These are phyloP conservation scores for Tragulus kanchil DNA, from an alignment of 2,113 vertebrate genomes.

Conservation along the genomic window DNA sequence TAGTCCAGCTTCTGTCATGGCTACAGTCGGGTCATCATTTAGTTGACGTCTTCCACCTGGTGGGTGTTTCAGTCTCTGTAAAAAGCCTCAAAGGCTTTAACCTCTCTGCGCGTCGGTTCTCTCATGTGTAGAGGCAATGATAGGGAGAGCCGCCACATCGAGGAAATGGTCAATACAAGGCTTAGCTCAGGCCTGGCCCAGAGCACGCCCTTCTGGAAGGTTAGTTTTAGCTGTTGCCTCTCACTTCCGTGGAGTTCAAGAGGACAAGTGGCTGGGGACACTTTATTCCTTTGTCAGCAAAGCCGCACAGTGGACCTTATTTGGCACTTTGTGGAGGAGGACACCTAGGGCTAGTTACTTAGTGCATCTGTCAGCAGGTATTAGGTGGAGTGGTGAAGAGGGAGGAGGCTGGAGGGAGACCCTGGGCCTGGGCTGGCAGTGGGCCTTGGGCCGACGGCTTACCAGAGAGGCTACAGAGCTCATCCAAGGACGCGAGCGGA, in stretches of 20 bases:
- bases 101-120: neutral
- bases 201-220: neutral
- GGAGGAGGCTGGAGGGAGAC: neutral
- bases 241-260: neutral
- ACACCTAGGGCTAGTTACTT: neutral
- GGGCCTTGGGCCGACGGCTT: neutral
- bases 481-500: neutral
- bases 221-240: neutral
- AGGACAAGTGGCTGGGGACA: accelerated
- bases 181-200: neutral
- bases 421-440: neutral
- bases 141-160: accelerated
- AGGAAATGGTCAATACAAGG: accelerated
- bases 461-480: neutral
- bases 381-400: neutral
- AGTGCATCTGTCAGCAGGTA: neutral
- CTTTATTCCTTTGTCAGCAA: neutral
- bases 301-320: neutral
- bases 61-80: neutral
- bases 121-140: neutral
- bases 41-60: neutral
- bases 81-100: neutral
- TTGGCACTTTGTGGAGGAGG: neutral
- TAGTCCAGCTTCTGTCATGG: neutral
- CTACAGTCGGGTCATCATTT: neutral